Evolutionary conservation across 2,888 invertebrate species (phyloP), one percentile per base, ranked within the genome.

Genomic region (Stenolophus ochropezus): DNA sequence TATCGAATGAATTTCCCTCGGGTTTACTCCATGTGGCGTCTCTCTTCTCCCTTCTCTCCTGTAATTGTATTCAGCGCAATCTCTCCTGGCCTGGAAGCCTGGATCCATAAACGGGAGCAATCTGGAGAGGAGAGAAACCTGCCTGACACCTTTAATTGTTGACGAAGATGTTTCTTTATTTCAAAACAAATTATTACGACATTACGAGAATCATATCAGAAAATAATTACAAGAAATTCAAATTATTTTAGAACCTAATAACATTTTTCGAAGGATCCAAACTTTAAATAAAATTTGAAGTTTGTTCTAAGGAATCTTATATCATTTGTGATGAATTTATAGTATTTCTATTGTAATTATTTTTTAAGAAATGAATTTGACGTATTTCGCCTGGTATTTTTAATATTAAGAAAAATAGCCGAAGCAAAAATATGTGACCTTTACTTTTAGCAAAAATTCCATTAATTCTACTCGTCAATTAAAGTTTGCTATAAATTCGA

Each of bases 1-100:
- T 79, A 79, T 69, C 79, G 79, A 79, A 71, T 53, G 79, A 79
- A 79, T 79, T 79, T 79, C 79, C 79, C 79, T n/a, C n/a, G 79
- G 42, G 69, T 18, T 25, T 65, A 5, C 27, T 14, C 56, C 18
- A 14, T 56, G 8, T 4, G 4, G 27, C 11, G 14, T 61, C 16
- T 33, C 47, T 73, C 14, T 6, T 71, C 49, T 23, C 23, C n/a
- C 73, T 21, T 49, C 14, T 49, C 5, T 21, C 73, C 11, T 25
- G 75, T 56, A 75, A 75, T 75, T 56, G 75, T 75, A 75, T 75
- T 75, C 75, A 75, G 75, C 75, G 75, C 75, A 75, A 53, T 56
- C 75, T 53, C 75, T 18, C 53, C 5, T 18, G 16, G 18, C 27
- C 5, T n/a, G 18, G 53, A 53, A 27, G 53, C 75, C 53, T 53